Evolutionary conservation across 2,888 invertebrate species (phyloP).

Genomic region (Epirrhoe alternata): DNA sequence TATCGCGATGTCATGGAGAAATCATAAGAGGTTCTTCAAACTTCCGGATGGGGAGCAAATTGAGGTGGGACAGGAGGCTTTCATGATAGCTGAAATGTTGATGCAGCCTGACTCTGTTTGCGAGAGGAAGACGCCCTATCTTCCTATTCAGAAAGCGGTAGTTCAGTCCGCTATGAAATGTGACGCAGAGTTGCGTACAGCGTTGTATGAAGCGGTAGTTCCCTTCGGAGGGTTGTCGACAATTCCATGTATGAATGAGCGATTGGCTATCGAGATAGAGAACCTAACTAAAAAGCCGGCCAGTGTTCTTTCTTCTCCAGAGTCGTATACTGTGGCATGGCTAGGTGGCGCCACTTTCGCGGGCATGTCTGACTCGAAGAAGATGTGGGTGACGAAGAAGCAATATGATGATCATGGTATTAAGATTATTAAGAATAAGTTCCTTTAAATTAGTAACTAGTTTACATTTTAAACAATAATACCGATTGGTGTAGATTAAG

Average conservation of each 20-base stretch:
- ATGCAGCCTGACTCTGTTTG: constrained; percentile 62
- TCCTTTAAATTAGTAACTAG: constrained; percentile 43
- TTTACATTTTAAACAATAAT: neutral
- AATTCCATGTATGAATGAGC: constrained; percentile 59
- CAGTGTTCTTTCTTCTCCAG: constrained; percentile 54
- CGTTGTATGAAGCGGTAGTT: constrained; percentile 59
- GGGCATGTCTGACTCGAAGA: constrained; percentile 56
- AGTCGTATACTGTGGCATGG: constrained; percentile 66
- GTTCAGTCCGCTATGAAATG: constrained; percentile 58
- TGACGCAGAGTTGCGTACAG: constrained; percentile 58
- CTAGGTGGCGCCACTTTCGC: constrained; percentile 73
- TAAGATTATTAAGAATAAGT: constrained; percentile 67
- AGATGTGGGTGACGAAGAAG: constrained; percentile 64
- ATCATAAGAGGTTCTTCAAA: constrained; percentile 48
- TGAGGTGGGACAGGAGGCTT: constrained; percentile 62
- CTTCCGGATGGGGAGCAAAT: constrained; percentile 60
- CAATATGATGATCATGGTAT: constrained; percentile 71
- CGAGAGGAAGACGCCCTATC: constrained; percentile 41
- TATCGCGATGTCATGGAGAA: constrained; percentile 43
- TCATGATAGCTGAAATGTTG: constrained; percentile 61
- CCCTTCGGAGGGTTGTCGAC: constrained; percentile 65
- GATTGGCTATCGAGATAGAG: constrained; percentile 60
- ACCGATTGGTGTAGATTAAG: neutral
- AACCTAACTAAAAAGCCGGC: constrained; percentile 46
- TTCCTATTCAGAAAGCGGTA: constrained; percentile 60